These are phyloP conservation scores for Lophius piscatorius DNA, from an alignment of 2,113 vertebrate genomes.

Conservation along the genomic window DNA sequence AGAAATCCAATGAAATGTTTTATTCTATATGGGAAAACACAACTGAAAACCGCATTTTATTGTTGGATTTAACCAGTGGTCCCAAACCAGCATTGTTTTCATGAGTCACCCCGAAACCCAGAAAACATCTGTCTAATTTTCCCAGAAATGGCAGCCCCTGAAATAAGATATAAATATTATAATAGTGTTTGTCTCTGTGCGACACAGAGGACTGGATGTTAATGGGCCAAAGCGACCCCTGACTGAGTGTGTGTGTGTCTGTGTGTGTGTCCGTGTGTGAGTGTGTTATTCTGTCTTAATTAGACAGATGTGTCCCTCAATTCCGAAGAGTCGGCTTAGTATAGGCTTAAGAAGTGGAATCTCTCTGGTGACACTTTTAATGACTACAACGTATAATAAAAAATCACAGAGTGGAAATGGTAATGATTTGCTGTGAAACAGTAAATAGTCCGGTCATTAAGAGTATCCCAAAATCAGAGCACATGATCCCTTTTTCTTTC, in stretches of 20 bases:
- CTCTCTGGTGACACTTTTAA: conserved; percentile 53
- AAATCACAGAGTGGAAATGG: conserved; percentile 38
- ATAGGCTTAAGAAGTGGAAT: conserved; percentile 23
- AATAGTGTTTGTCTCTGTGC: conserved; percentile 53
- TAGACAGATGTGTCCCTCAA: conserved; percentile 35
- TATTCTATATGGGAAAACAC: no score
- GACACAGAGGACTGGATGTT: conserved; percentile 51
- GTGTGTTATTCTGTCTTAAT: conserved; percentile 49
- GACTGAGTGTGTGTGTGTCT: conserved; percentile 1
- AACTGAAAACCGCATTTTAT: conserved; percentile 12
- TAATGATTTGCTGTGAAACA: conserved; percentile 42
- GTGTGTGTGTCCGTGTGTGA: conserved; percentile 57
- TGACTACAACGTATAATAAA: conserved; percentile 44
- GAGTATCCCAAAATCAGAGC: conserved; percentile 21
- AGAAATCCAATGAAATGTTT: no score
- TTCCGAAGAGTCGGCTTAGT: conserved; percentile 38
- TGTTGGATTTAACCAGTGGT: conserved; percentile 37
- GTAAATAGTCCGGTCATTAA: conserved; percentile 35
- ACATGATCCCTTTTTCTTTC: conserved; percentile 38
- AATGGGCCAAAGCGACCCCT: conserved; percentile 33
- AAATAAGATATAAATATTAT: conserved; percentile 64
- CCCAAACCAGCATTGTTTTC: conserved; percentile 25
- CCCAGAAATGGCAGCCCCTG: conserved; percentile 22
- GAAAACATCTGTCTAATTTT: conserved; percentile 53
- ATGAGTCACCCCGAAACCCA: conserved; percentile 4